Evolutionary conservation across 2,113 vertebrate genomes (phyloP).

Genomic region (Muntiacus muntjak): DNA sequence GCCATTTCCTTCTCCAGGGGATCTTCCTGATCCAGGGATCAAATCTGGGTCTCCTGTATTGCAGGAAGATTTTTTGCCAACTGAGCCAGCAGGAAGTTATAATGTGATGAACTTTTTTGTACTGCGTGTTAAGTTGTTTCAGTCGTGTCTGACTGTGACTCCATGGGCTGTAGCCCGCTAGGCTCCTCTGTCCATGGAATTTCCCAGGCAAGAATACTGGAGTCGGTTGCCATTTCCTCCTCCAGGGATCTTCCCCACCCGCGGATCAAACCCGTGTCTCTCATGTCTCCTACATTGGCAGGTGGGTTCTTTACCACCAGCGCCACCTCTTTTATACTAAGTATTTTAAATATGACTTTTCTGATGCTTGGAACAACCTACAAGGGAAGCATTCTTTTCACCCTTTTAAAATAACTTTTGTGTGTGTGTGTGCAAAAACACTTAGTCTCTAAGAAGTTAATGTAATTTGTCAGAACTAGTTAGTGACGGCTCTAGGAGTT

Average conservation of each 20-base stretch:
- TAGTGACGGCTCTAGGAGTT: neutral
- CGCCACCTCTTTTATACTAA: fast-evolving
- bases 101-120: neutral
- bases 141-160: neutral
- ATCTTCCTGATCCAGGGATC: neutral
- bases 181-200: neutral
- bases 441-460: neutral
- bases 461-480: neutral
- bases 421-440: neutral
- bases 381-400: neutral
- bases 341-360: neutral
- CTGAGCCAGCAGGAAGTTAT: neutral
- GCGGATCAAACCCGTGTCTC: fast-evolving
- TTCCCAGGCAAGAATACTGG: neutral
- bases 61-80: neutral
- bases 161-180: neutral
- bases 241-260: neutral
- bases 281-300: neutral
- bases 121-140: neutral
- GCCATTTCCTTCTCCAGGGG: neutral
- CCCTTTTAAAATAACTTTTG: neutral
- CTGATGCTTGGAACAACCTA: neutral
- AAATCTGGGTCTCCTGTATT: neutral
- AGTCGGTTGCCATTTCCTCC: neutral
- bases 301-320: neutral